Base-by-base conservation (phyloP, 2,797 vertebrate species). In the Microhierax caerulescens region DNA sequence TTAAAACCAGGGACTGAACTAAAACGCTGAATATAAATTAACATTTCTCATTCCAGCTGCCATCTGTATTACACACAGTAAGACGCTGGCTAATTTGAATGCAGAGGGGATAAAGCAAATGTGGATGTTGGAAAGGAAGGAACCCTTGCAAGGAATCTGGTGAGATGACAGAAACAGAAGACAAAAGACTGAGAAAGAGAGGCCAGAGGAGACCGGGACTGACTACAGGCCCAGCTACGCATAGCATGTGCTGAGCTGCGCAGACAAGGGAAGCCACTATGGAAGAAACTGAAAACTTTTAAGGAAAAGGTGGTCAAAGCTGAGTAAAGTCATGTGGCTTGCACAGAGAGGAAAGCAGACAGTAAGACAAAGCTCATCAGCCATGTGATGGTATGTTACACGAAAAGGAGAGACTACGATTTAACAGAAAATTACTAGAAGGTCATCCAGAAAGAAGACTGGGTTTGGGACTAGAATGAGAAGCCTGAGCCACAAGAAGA, bases 331-430 rank as follows among this genome's bases (percentile, higher is more conserved):
- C 30, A 47, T 0, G 0, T 20, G 63, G 34, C 22, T 68, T 27
- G 43, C 5, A 9, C 3, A 2, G 22, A 27, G 45, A 48, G 48
- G 18, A 65, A 47, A 65, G n/a, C 21, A 72, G 56, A 27, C 54
- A 53, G 3, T 11, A 57, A 56, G 7, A 32, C n/a, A 78, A 41
- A 82, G 67, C 30, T 56, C 75, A 75, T 51, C 30, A 67, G 80
- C 11, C 72, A 45, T 37, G 28, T 2, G 24, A 48, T 7, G 7
- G 28, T 6, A 73, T 0, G 2, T 24, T 43, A 57, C 0, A 1
- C 19, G n/a, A 48, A 20, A 41, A 39, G n/a, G 50, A 8, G 6
- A 90, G 47, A 41, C 2, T 24, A 43, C 16, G n/a, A 76, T 73
- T 84, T 45, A 41, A 63, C 18, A 69, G 34, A 30, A 73, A 54